Conservation (phyloP, 2,113 vertebrate genomes). For the Coptodon rendalli region DNA sequence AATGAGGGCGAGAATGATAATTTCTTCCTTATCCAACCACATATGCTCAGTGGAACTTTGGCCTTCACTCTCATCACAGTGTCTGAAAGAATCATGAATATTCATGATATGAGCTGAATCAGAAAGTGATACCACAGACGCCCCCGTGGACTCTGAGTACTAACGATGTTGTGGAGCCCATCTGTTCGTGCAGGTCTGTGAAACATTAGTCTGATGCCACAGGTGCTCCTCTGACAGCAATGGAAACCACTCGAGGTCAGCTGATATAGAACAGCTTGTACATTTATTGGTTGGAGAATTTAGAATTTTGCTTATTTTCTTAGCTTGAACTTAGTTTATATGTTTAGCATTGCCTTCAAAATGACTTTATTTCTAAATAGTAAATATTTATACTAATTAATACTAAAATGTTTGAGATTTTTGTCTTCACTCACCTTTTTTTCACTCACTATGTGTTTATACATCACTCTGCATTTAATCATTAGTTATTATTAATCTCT, state of each 20-base stretch:
- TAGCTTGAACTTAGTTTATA: background rate
- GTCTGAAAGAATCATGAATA: slow-evolving; percentile 38
- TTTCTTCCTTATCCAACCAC: slow-evolving; percentile 23
- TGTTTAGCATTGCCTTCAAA: background rate
- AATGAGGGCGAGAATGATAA: background rate
- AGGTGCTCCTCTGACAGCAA: slow-evolving; percentile 15
- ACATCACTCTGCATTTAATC: background rate
- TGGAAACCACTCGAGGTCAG: background rate
- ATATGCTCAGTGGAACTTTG: slow-evolving; percentile 36
- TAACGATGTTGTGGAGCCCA: slow-evolving; percentile 44
- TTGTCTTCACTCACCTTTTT: background rate
- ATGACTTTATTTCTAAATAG: background rate
- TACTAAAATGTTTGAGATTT: background rate
- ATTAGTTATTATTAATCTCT: background rate
- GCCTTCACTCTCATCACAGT: slow-evolving; percentile 14
- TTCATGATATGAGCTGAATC: slow-evolving; percentile 30
- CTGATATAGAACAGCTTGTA: background rate
- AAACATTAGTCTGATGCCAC: slow-evolving; percentile 28
- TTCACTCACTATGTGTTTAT: background rate
- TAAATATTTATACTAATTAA: background rate
- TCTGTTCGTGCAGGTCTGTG: slow-evolving; percentile 46
- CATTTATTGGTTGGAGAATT: background rate
- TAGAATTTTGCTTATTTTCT: background rate
- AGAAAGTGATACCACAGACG: background rate
- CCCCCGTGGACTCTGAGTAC: slow-evolving; percentile 36